Base-by-base conservation (phyloP, 2,888 invertebrate species). In the Bellardia pandia region DNA sequence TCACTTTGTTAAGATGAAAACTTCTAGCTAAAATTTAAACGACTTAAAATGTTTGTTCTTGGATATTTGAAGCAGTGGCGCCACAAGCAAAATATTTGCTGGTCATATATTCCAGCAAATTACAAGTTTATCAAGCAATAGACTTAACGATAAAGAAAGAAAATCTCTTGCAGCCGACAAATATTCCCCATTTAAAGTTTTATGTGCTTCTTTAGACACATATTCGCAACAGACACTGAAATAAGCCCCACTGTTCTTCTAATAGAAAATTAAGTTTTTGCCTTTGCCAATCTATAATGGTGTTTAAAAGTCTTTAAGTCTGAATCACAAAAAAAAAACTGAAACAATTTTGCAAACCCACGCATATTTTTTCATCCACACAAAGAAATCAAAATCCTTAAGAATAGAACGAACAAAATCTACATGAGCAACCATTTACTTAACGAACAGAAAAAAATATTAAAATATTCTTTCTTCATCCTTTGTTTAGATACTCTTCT, bases 381-480 rank as follows among this genome's bases (percentile, higher is more conserved):
- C 48, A 81, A 74, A 75, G 23, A 40, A 69, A 58, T 53, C 30
- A 5, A 48, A 42, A 58, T 60, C 56, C 56, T 64, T 11, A 56
- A 37, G 23, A 58, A 76, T 8, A 76, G 60, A 58, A 66, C 53
- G 60, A 58, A 66, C 53, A 33, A 40, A 42, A 37, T 9, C 45
- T 75, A 58, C 68, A 51, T 68, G 60, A 68, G 58, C 30, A 68
- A 40, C 11, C 51, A 76, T 76, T 82, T 45, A 75, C 9, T 82
- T 77, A 71, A 77, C 76, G 68, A 82, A 60, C 9, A 68, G 45
- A 75, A 45, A 60, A 68, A 64, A 23, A 53, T 72, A 62, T 79
- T 60, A n/a, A 58, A 60, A 68, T 58, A 16, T 40, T n/a, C 30
- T 40, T 58, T 82, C 13, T 75, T 40, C 58, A 72, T 68, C n/a